A percentile compares a stretch with the other conserved stretches of the same genome.
These are phyloP conservation scores for Hippotragus niger DNA, from an alignment of 2,113 vertebrate species.

Conservation along the genomic window DNA sequence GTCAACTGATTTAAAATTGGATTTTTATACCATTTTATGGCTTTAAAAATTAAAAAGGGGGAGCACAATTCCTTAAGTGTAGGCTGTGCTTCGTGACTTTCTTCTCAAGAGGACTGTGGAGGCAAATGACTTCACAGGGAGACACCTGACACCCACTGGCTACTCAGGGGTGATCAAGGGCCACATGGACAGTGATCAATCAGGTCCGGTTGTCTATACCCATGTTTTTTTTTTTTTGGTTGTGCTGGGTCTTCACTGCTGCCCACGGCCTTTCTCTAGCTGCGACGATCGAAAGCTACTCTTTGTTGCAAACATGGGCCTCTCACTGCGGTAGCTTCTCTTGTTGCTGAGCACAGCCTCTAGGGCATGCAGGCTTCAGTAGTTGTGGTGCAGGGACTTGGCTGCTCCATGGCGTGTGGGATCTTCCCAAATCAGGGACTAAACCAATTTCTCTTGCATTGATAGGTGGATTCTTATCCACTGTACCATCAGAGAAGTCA, in stretches of 20 bases:
- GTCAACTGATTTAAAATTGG: neutral
- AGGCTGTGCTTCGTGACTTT: neutral
- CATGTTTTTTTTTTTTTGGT: neutral
- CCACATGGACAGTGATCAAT: accelerated
- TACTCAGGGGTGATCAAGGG: neutral
- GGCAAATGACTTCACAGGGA: accelerated
- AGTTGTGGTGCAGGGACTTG: neutral
- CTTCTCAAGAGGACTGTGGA: neutral
- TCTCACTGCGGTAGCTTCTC: neutral
- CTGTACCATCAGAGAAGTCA: neutral
- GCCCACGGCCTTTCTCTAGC: neutral
- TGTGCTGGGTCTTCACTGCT: neutral
- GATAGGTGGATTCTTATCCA: neutral
- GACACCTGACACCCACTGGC: neutral
- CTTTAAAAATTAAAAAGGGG: neutral
- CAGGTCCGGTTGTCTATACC: neutral
- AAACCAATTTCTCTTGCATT: accelerated
- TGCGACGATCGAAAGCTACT: accelerated
- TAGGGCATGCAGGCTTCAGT: neutral
- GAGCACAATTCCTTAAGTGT: neutral
- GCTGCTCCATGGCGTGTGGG: neutral
- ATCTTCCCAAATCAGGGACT: neutral
- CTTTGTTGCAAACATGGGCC: neutral
- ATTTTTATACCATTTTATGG: neutral
- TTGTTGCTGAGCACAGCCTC: neutral